Base-by-base conservation (phyloP, 23 tunicate species). In the Clavelina lepadiformis region DNA sequence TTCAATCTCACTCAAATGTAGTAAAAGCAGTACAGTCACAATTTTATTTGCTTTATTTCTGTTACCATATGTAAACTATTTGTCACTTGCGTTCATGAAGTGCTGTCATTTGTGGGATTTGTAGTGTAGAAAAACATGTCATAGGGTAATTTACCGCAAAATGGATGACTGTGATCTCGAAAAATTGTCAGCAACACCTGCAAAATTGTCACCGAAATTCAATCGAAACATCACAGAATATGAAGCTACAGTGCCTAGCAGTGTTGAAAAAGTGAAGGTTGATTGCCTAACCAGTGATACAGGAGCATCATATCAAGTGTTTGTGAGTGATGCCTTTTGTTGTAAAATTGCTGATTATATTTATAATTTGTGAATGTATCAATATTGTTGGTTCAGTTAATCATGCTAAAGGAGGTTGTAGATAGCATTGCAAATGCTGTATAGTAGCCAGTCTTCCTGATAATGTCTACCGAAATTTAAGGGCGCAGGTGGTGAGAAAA, bases 91-190 rank as follows among this genome's bases (percentile, higher is more conserved):
- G n/a, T n/a, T n/a, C n/a, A n/a, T n/a, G n/a, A n/a, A n/a, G n/a
- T n/a, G n/a, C n/a, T n/a, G n/a, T n/a, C n/a, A n/a, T n/a, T n/a
- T n/a, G n/a, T n/a, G n/a, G n/a, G n/a, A n/a, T n/a, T n/a, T n/a
- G n/a, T n/a, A n/a, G n/a, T n/a, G n/a, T n/a, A n/a, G n/a, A n/a
- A n/a, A n/a, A n/a, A n/a, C n/a, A n/a, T n/a, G n/a, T n/a, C n/a
- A n/a, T n/a, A n/a, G n/a, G n/a, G n/a, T n/a, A n/a, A n/a, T n/a
- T n/a, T n/a, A n/a, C n/a, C n/a, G n/a, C n/a, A n/a, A n/a, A n/a
- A 89, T 89, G 97, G 97, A 89, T 74, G 91, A 89, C 58, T 89
- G 97, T 62, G 83, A 89, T 56, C 65, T 89, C 44, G 83, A 89
- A 74, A 81, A 89, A 50, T 71, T 89, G 2, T 58, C 83, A 1